A percentile compares a stretch with the other conserved stretches of the same genome.
Evolutionary conservation across 37 sponge, comb jelly and placozoan genomes (phyloP).

Genomic region (Crambe crambe): DNA sequence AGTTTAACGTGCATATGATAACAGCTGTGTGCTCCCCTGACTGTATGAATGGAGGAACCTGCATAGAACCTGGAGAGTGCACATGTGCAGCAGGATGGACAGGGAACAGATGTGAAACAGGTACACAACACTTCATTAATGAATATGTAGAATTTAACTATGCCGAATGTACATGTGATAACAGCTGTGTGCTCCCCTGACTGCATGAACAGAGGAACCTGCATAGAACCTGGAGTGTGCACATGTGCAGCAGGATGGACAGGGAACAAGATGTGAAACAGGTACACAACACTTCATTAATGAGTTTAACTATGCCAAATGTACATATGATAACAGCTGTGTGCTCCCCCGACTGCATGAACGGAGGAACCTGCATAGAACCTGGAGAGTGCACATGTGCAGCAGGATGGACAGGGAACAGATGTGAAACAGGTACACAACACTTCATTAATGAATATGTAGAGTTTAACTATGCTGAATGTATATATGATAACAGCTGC

Average conservation of each 20-base stretch:
- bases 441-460: too few relatives aligned
- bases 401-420: neutral
- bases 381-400: neutral
- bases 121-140: too few relatives aligned
- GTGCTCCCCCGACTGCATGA: neutral
- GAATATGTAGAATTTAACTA: too few relatives aligned
- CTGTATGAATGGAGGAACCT: neutral
- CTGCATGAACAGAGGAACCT: neutral
- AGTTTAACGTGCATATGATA: too few relatives aligned
- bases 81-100: neutral
- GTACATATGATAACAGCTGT: too few relatives aligned
- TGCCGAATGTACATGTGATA: too few relatives aligned
- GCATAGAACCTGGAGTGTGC: neutral
- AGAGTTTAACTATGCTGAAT: too few relatives aligned
- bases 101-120: neutral
- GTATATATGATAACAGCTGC: too few relatives aligned
- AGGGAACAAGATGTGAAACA: neutral
- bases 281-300: too few relatives aligned
- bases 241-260: neutral
- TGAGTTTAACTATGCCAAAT: too few relatives aligned
- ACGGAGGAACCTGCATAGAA: neutral
- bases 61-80: neutral
- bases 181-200: too few relatives aligned
- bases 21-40: too few relatives aligned
- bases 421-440: neutral